A percentile compares a stretch with the other conserved stretches of the same genome.
These are phyloP conservation scores for Naso thynnoides DNA, from an alignment of 2,797 vertebrate species.

Conservation along the genomic window DNA sequence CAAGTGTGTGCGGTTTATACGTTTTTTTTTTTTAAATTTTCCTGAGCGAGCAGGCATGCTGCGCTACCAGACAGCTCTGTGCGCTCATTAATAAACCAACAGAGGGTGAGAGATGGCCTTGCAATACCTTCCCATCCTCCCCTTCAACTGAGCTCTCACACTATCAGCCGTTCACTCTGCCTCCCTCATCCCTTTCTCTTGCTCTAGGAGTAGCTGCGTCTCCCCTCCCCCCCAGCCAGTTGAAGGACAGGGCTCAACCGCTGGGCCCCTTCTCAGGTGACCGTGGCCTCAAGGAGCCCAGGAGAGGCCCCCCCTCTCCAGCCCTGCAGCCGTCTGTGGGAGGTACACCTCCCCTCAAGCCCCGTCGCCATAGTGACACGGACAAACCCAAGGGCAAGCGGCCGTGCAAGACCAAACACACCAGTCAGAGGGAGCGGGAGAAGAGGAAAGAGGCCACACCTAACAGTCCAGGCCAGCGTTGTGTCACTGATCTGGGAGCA, in stretches of 20 bases:
- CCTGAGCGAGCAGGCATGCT: constrained; percentile 71
- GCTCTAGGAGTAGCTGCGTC: constrained; percentile 84
- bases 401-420: constrained; percentile 99
- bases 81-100: constrained; percentile 84
- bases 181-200: constrained; percentile 25
- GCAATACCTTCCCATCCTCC: constrained; percentile 76
- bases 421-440: constrained; percentile 90
- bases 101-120: constrained; percentile 80
- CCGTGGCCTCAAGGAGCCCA: constrained; percentile 92
- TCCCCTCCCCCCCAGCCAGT: constrained; percentile 85
- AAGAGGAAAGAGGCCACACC: constrained; percentile 83
- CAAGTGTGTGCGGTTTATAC: constrained; percentile 15
- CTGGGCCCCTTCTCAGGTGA: constrained; percentile 86
- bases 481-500: constrained; percentile 82
- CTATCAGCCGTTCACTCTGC: constrained; percentile 51
- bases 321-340: constrained; percentile 74
- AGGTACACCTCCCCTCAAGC: constrained; percentile 85
- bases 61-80: constrained; percentile 77
- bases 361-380: constrained; percentile 91
- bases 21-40: constrained; percentile 40
- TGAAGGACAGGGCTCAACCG: constrained; percentile 86
- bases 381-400: constrained; percentile 99
- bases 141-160: constrained; percentile 45
- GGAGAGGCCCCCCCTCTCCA: constrained; percentile 89
- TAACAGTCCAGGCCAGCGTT: constrained; percentile 57